Percentiles rank a stretch among this genome's conserved stretches.
phyloP scores from a whole-genome alignment of 2,113 vertebrate species.

The Lepus europaeus region DNA sequence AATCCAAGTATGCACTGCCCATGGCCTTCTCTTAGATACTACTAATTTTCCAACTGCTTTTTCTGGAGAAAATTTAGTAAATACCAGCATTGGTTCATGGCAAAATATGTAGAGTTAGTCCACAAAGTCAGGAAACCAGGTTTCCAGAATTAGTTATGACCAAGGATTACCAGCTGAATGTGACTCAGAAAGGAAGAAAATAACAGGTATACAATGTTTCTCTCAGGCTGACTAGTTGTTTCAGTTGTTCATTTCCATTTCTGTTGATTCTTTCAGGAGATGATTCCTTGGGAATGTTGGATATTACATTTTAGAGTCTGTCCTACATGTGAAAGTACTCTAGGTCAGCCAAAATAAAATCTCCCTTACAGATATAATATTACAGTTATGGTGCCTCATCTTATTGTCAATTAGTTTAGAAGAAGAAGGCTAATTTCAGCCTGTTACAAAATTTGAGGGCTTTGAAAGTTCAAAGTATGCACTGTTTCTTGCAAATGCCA shows the following conservation, averaged over 20 bases:
- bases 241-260: background rate
- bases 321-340: constrained; percentile 1
- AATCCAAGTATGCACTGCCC: background rate
- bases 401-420: background rate
- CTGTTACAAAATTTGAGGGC: background rate
- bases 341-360: background rate
- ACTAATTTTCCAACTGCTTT: background rate
- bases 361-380: background rate
- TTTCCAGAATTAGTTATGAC: background rate
- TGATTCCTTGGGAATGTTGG: background rate
- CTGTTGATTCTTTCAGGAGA: background rate
- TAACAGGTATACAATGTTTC: background rate
- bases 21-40: background rate
- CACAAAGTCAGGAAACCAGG: background rate
- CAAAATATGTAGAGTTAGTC: background rate
- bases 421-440: background rate
- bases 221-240: background rate
- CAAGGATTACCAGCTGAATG: background rate
- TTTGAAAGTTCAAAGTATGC: background rate
- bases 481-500: background rate
- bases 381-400: background rate
- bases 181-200: too few relatives aligned
- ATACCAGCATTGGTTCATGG: background rate
- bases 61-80: background rate
- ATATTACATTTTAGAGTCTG: background rate